Evolutionary conservation across 1,140 invertebrate genomes (phyloP).

Genomic region (Neodiprion pinetum): DNA sequence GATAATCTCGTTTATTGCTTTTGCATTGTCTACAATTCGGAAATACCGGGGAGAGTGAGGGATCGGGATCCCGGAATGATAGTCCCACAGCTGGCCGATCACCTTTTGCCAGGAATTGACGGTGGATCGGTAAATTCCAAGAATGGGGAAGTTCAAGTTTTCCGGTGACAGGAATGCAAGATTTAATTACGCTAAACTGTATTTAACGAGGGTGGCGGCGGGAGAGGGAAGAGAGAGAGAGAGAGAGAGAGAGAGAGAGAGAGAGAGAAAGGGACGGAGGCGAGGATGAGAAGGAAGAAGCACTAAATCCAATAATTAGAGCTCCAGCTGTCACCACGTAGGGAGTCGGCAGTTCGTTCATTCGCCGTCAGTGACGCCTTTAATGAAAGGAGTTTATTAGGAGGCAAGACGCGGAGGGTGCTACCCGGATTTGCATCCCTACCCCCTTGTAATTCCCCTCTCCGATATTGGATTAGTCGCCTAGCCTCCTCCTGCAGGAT

Average conservation of each 20-base stretch:
- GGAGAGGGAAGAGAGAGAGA: constrained; percentile 10
- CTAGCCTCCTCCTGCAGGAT: constrained; percentile 30
- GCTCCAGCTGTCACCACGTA: constrained; percentile 31
- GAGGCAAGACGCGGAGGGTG: constrained; percentile 27
- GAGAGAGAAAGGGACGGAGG: constrained; percentile 13
- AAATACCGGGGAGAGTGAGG: too few relatives aligned
- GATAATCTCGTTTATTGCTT: neutral
- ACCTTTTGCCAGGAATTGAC: neutral
- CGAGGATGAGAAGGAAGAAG: constrained; percentile 21
- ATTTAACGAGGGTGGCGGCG: constrained; percentile 29
- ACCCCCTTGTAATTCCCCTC: constrained; percentile 42
- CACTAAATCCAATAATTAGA: constrained; percentile 34
- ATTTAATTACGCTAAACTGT: constrained; percentile 3
- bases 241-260: constrained; percentile 21
- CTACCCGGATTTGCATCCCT: constrained; percentile 43
- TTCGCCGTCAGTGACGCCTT: constrained; percentile 27
- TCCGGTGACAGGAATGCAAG: neutral
- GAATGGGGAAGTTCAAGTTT: neutral
- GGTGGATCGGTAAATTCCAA: neutral
- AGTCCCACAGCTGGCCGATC: neutral
- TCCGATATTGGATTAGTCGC: constrained; percentile 48
- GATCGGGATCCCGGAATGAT: too few relatives aligned
- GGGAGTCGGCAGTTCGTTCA: constrained; percentile 28
- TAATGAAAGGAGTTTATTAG: constrained; percentile 35
- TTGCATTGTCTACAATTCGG: too few relatives aligned